Base-by-base conservation (phyloP, 2,113 vertebrate species). In the Parus major region DNA sequence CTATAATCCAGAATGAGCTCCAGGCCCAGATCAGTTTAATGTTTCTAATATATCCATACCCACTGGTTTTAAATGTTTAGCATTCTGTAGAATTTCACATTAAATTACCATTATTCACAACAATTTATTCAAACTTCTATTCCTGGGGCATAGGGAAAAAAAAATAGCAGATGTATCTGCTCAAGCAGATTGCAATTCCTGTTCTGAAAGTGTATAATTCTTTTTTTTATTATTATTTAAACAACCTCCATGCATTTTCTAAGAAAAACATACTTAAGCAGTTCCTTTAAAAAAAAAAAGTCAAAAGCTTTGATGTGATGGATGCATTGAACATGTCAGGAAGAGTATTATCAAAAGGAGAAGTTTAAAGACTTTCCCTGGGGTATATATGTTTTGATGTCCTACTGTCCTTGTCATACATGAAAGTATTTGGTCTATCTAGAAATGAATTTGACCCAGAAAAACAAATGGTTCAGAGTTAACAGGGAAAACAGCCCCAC, bases 301-400 rank as follows among this genome's bases (percentile, higher is more conserved):
- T 65, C 85, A 87, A 39, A 90, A 93, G 89, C 97, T 97, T 97
- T 97, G 97, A 98, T 97, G 90, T 97, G 93, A 97, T 92, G 82
- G 81, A 97, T 95, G 89, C 94, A 97, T 85, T 95, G 97, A 97
- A 97, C 82, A 94, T 96, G 97, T 97, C 97, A 97, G 80, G 82
- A 96, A 97, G 92, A 97, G 96, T 97, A 95, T 91, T 97, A 97
- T 98, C 97, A 97, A 97, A 98, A 97, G 72, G 77, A 97, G 64
- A 92, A 69, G 61, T 95, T 96, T 97, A 86, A 97, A 98, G 93
- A 77, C 50, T 19, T 95, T 97, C 96, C 96, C 92, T 73, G 36
- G 89, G 94, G 88, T 88, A 96, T 94, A 92, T 63, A 52, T 82
- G 91, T 97, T 97, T 96, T 97, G 96, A 97, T 97, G 96, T 97